Conservation (phyloP, 2,113 vertebrate genomes). For the Natator depressus region DNA sequence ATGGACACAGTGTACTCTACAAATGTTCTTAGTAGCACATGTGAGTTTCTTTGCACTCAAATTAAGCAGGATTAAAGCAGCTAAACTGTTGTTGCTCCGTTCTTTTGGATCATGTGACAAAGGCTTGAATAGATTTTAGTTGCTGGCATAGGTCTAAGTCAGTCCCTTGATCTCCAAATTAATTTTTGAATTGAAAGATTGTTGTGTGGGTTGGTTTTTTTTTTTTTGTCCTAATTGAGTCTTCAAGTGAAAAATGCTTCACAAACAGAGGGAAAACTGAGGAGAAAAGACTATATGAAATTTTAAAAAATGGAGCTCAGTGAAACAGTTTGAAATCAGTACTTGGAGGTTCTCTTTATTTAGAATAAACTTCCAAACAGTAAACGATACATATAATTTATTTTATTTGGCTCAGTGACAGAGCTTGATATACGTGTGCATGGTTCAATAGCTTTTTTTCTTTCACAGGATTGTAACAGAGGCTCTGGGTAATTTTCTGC, state of each 20-base stretch:
- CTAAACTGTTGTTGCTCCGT: constrained; percentile 82
- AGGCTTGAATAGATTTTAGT: constrained; percentile 81
- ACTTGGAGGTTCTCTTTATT: constrained; percentile 42
- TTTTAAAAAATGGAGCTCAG: constrained; percentile 63
- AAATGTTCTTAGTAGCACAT: constrained; percentile 92
- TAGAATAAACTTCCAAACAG: constrained; percentile 35
- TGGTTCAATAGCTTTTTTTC: neutral
- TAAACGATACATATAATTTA: constrained; percentile 14
- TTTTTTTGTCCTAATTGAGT: constrained; percentile 80
- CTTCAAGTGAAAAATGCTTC: constrained; percentile 83
- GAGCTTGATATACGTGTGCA: constrained; percentile 17
- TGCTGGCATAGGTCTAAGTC: constrained; percentile 81
- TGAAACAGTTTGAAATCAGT: constrained; percentile 78
- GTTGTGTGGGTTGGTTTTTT: constrained; percentile 46
- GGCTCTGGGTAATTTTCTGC: neutral
- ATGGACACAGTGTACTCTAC: constrained; percentile 86
- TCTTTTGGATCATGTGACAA: constrained; percentile 89
- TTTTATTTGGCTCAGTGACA: constrained; percentile 57
- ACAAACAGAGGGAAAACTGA: constrained; percentile 79
- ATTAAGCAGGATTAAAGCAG: constrained; percentile 94
- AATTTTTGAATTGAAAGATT: constrained; percentile 87
- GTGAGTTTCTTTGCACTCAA: constrained; percentile 93
- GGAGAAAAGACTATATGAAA: constrained; percentile 78
- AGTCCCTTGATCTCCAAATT: constrained; percentile 84
- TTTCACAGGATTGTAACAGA: neutral